Conservation (phyloP, 2,113 vertebrate species). For the Rhodinocichla rosea region DNA sequence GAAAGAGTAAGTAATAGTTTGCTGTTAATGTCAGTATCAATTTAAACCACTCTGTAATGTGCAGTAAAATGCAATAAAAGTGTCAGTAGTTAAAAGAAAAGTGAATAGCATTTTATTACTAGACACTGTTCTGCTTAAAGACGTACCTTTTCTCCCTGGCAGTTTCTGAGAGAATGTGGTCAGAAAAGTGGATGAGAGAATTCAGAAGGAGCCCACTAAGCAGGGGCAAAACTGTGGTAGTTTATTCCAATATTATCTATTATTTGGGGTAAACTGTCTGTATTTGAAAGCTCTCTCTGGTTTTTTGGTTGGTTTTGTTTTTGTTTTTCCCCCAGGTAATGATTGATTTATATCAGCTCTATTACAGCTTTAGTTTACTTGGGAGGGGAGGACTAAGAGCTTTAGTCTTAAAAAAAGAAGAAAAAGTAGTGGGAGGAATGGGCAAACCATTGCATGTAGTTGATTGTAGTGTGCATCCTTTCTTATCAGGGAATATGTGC, state of each 20-base stretch:
- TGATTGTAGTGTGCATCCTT: not conserved
- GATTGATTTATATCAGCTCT: not conserved
- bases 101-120: not conserved
- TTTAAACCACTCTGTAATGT: not conserved
- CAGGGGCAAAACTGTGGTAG: not conserved
- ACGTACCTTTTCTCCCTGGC: not conserved
- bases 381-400: not conserved
- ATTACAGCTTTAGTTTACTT: not conserved
- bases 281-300: not conserved
- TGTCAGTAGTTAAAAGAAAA: not conserved
- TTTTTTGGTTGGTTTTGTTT: not conserved
- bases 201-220: not conserved
- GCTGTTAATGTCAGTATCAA: not conserved
- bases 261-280: not conserved
- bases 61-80: not conserved
- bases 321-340: not conserved
- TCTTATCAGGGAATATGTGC: not conserved
- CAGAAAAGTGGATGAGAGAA: not conserved
- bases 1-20: constrained; percentile 37
- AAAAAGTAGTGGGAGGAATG: not conserved
- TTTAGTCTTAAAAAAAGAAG: not conserved
- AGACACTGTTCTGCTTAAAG: not conserved
- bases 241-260: not conserved
- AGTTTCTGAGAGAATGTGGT: not conserved
- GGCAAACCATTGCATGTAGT: not conserved